Percentiles rank a stretch among this genome's conserved stretches.
phyloP scores from a whole-genome alignment of 2,113 vertebrate genomes.

The Etia nguti region DNA sequence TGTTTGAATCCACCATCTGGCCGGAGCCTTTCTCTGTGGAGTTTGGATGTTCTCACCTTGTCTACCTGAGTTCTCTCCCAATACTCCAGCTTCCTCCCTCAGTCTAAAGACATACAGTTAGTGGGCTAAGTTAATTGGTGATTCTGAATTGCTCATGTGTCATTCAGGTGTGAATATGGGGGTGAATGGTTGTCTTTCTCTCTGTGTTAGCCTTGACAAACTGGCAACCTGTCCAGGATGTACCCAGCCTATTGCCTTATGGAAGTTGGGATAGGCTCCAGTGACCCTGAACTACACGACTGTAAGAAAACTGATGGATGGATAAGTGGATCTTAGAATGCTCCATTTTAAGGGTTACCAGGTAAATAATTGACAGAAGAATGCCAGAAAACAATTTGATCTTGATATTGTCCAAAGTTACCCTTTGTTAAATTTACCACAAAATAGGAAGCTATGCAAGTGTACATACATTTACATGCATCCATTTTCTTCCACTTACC shows the following conservation, averaged over 20 bases:
- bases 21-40: neutral
- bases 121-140: neutral
- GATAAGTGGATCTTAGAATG: neutral
- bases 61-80: rapidly evolving
- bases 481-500: neutral
- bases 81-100: neutral
- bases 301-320: neutral
- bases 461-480: neutral
- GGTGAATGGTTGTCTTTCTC: neutral
- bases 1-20: neutral
- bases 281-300: neutral
- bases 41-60: no score
- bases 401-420: neutral
- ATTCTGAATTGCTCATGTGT: neutral
- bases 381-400: neutral
- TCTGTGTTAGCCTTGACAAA: neutral
- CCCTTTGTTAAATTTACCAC: neutral
- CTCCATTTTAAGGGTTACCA: neutral
- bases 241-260: neutral
- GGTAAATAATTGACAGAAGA: neutral
- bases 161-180: neutral
- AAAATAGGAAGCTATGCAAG: neutral
- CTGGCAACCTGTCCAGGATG: neutral
- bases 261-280: neutral
- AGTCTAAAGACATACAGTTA: neutral